These are phyloP conservation scores for Acrossocheilus fasciatus DNA, from an alignment of 2,797 vertebrate genomes.

Conservation along the genomic window DNA sequence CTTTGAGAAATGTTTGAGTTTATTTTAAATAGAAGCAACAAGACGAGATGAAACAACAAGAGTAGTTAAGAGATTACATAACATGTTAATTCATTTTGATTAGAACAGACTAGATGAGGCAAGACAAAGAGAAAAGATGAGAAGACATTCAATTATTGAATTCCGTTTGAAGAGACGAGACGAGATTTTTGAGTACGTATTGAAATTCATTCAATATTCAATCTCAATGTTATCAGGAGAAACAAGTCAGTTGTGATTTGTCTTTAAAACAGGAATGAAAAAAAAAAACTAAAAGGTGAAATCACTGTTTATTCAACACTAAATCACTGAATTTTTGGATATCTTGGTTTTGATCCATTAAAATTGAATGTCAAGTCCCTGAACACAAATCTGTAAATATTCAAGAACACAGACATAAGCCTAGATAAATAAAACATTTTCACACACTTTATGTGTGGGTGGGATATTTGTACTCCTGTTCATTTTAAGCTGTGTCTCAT, in stretches of 20 bases:
- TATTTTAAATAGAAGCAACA: not conserved
- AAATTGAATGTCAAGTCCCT: not conserved
- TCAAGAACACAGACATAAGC: not conserved
- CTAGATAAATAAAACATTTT: not conserved
- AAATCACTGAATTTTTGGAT: not conserved
- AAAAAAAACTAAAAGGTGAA: not conserved
- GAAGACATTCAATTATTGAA: not conserved
- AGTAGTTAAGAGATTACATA: not conserved
- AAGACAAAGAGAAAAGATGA: not conserved
- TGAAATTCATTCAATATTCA: not conserved
- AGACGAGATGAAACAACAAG: not conserved
- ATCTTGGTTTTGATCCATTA: not conserved
- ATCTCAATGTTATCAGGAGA: not conserved
- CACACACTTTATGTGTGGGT: conserved; percentile 2
- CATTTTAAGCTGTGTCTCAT: conserved; percentile 9
- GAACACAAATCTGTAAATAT: conserved; percentile 1
- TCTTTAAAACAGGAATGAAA: not conserved
- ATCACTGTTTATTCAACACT: not conserved
- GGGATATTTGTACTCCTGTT: conserved; percentile 5
- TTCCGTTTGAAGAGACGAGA: not conserved
- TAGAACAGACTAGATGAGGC: not conserved
- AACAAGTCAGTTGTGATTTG: not conserved
- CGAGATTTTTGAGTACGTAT: not conserved
- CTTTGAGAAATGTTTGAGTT: not conserved
- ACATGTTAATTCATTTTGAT: not conserved